These are phyloP conservation scores for Oplegnathus fasciatus DNA, from an alignment of 2,113 vertebrate species.

Conservation along the genomic window DNA sequence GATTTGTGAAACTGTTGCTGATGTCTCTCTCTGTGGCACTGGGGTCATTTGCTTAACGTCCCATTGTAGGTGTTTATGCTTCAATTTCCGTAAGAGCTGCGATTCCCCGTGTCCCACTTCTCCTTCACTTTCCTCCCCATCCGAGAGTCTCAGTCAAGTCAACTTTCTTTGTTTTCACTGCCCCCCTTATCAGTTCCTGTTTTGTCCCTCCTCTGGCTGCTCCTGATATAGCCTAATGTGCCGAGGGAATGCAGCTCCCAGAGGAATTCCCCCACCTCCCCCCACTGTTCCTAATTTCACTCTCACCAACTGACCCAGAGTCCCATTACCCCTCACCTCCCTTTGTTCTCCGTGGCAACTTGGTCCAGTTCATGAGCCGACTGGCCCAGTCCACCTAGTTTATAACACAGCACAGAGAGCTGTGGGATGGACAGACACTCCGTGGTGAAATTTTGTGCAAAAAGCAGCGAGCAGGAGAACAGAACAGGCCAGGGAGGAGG, in stretches of 20 bases:
- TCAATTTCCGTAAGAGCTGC: constrained; percentile 39
- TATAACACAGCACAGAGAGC: constrained; percentile 13
- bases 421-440: constrained; percentile 25
- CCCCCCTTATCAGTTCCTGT: constrained; percentile 81
- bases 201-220: constrained; percentile 63
- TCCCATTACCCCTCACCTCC: constrained; percentile 62
- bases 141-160: constrained; percentile 44
- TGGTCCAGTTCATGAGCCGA: constrained; percentile 35
- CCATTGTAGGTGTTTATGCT: constrained; percentile 43
- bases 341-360: constrained; percentile 55
- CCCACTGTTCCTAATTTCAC: constrained; percentile 51
- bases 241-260: constrained; percentile 72
- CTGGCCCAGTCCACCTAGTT: constrained; percentile 10
- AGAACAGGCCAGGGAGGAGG: constrained; percentile 43
- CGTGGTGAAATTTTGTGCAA: constrained; percentile 24
- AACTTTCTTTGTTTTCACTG: constrained; percentile 74
- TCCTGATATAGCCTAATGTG: constrained; percentile 73
- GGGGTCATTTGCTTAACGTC: constrained; percentile 18
- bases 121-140: constrained; percentile 43
- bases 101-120: constrained; percentile 47
- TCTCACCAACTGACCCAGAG: constrained; percentile 66
- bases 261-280: constrained; percentile 70
- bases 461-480: constrained; percentile 20
- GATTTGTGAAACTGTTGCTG: constrained; percentile 2
- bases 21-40: neutral